phyloP scores from a whole-genome alignment of 2,888 invertebrate genomes.

The Ennomos quercinarius region DNA sequence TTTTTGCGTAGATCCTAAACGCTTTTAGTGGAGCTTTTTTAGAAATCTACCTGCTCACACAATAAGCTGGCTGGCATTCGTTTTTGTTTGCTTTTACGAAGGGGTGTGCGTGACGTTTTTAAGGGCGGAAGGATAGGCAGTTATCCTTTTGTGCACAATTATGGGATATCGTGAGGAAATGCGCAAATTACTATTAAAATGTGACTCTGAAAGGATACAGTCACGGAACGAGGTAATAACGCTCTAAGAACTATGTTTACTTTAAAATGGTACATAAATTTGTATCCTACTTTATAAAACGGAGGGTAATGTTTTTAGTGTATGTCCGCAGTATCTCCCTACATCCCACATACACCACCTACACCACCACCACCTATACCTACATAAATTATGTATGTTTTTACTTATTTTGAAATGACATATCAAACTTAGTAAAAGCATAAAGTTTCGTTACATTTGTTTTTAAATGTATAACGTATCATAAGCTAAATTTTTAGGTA shows the following conservation, averaged over 20 bases:
- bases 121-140: conserved; percentile 82
- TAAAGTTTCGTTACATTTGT: too few species aligned
- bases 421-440: too few species aligned
- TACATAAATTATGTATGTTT: too few species aligned
- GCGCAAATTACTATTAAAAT: conserved; percentile 66
- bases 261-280: too few species aligned
- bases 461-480: too few species aligned
- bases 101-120: conserved; percentile 79
- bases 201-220: conserved; percentile 48
- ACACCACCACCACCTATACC: too few species aligned
- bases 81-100: conserved; percentile 66
- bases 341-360: too few species aligned
- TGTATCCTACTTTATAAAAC: too few species aligned
- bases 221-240: conserved; percentile 43
- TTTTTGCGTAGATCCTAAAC: conserved; percentile 64
- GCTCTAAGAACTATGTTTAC: conserved; percentile 12
- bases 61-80: conserved; percentile 58
- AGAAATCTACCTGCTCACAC: conserved; percentile 75
- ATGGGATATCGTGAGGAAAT: conserved; percentile 72
- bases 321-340: too few species aligned
- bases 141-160: conserved; percentile 71
- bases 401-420: too few species aligned
- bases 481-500: too few species aligned
- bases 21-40: conserved; percentile 65
- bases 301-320: too few species aligned